These are phyloP conservation scores for Saturnia pavonia DNA, from an alignment of 2,888 invertebrate genomes.

Conservation along the genomic window DNA sequence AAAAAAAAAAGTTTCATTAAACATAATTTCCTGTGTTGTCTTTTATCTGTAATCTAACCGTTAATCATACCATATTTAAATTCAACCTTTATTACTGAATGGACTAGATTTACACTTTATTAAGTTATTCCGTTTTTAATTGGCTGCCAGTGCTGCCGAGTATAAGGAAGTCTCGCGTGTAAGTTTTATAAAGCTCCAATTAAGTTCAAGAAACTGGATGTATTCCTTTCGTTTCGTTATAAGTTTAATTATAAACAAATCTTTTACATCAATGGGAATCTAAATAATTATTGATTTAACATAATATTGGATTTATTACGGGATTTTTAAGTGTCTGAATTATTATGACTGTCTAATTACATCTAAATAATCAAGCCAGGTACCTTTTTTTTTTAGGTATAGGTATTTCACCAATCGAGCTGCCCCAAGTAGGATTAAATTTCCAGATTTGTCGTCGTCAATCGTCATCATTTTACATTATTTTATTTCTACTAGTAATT, in stretches of 20 bases:
- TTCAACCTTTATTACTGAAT: slow-evolving; percentile 9
- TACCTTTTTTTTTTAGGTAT: no score
- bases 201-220: slow-evolving; percentile 14
- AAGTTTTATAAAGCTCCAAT: slow-evolving; percentile 16
- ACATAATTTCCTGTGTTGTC: background rate
- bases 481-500: no score
- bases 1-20: background rate
- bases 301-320: background rate
- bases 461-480: no score
- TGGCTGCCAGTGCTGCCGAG: slow-evolving; percentile 16
- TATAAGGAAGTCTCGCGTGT: slow-evolving; percentile 10
- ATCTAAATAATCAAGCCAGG: background rate
- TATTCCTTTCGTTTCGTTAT: slow-evolving; percentile 17
- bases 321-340: background rate
- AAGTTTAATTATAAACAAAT: background rate
- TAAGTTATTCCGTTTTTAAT: slow-evolving; percentile 21
- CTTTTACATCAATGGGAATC: background rate
- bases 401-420: no score
- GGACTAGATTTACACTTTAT: slow-evolving; percentile 15
- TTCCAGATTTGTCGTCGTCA: no score
- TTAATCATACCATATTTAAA: slow-evolving; percentile 8
- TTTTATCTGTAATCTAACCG: background rate
- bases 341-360: background rate
- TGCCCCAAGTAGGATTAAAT: no score
- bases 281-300: background rate